Percentiles rank a stretch among this genome's conserved stretches.
Evolutionary conservation across 1,140 invertebrate species (phyloP).

Genomic region (Caerostris extrusa): DNA sequence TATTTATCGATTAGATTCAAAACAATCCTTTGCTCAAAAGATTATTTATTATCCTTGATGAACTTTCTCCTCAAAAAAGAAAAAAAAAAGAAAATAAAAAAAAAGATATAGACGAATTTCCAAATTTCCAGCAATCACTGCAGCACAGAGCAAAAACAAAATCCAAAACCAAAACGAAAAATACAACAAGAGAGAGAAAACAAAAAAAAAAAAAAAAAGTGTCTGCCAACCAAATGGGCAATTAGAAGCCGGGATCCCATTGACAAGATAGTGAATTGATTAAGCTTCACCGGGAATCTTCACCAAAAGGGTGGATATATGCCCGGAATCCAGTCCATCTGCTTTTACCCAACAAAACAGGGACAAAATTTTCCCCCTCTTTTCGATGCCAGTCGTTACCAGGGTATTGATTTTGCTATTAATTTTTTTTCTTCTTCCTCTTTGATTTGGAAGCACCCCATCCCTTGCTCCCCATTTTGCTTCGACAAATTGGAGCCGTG

Average conservation of each 20-base stretch:
- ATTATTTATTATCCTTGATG: background rate
- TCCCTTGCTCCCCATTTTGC: slow-evolving; percentile 19
- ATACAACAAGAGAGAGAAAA: background rate
- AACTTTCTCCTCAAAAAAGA: background rate
- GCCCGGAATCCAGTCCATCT: slow-evolving; percentile 22
- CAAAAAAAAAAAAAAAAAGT: slow-evolving; percentile 6
- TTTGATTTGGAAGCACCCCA: slow-evolving; percentile 21
- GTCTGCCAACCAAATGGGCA: slow-evolving; percentile 66
- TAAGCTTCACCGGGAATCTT: slow-evolving; percentile 46
- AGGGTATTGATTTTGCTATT: slow-evolving; percentile 76
- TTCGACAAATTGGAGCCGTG: slow-evolving; percentile 77
- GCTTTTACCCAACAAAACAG: slow-evolving; percentile 64
- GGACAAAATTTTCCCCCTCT: slow-evolving; percentile 44
- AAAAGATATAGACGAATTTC: background rate
- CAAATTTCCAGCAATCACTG: background rate
- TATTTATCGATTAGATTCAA: slow-evolving; percentile 19
- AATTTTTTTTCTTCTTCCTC: slow-evolving; percentile 63
- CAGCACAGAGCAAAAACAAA: background rate
- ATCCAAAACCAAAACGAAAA: background rate
- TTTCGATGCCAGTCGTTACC: slow-evolving; percentile 65
- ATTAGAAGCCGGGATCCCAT: slow-evolving; percentile 63
- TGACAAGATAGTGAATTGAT: slow-evolving; percentile 76
- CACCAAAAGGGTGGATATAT: background rate
- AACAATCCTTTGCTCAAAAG: slow-evolving; percentile 11
- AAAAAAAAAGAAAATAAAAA: too few relatives aligned